Base-by-base conservation (phyloP, 2,113 vertebrate species). In the Collichthys lucidus region DNA sequence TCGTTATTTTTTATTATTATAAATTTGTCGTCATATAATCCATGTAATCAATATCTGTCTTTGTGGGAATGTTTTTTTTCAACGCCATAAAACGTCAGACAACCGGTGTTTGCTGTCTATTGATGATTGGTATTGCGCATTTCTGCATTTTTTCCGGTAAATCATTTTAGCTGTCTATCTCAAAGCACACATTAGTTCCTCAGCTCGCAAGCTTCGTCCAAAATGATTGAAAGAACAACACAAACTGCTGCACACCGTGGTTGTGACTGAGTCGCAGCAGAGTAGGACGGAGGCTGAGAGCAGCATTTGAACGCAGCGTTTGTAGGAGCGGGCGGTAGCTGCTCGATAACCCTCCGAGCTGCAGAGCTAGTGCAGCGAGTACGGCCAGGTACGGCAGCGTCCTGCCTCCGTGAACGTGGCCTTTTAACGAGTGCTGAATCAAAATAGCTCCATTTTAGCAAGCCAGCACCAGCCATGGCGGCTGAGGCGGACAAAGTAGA, bases 401-500 rank as follows among this genome's bases (percentile, higher is more conserved):
- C 52, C 50, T 56, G 42, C 4, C 47, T 24, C 11, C 11, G 15
- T 62, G 53, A 77, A 50, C 11, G 70, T 66, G 85, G 85, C 77
- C 89, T 82, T 47, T 2, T 26, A 26, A n/a, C 55, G n/a, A 31
- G 42, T 6, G 47, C 22, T 49, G 16, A 56, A 56, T 5, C 42
- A 4, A 11, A 83, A 60, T 4, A 67, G 56, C 24, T 12, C 11
- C 0, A 15, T 26, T 74, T 46, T 29, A 14, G 1, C 6, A n/a
- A 67, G 49, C 14, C 17, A 0, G 44, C 60, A 8, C 31, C 35
- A 12, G 77, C 66, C 67, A 94, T 94, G 93, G 90, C 79, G 64
- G 59, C 81, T 29, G 93, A 91, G 67, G 20, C 63, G 0, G 92
- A 90, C 3, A 93, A 88, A 72, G 78, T 89, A 7, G 95, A 96